Conservation (phyloP, 2,888 invertebrate species). For the Icerya purchasi region DNA sequence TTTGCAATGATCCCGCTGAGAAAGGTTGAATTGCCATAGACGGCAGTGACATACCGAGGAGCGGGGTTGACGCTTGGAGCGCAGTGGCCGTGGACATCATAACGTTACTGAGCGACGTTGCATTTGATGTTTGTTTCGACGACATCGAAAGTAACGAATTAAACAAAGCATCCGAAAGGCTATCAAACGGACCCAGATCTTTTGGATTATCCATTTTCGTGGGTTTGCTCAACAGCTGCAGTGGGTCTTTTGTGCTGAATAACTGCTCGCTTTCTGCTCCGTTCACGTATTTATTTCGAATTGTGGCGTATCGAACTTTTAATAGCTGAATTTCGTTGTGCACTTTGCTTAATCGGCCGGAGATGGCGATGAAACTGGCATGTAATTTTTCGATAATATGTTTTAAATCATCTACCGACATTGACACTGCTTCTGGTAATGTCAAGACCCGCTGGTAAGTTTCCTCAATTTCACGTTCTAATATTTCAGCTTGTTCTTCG, state of each 20-base stretch:
- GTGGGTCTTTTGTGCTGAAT: constrained; percentile 6
- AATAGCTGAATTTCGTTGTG: constrained; percentile 11
- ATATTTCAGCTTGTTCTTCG: constrained; percentile 6
- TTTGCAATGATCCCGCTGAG: not conserved
- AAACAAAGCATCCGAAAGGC: constrained; percentile 3
- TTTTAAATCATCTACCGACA: constrained; percentile 7
- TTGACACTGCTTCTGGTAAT: constrained; percentile 9
- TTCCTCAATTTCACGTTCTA: constrained; percentile 10
- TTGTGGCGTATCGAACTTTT: constrained; percentile 10
- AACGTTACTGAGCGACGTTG: not conserved
- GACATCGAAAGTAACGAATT: constrained; percentile 9
- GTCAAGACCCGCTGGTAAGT: constrained; percentile 9
- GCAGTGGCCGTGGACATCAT: too few species aligned
- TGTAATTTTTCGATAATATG: constrained; percentile 9
- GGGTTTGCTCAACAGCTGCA: constrained; percentile 2
- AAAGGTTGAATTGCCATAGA: constrained; percentile 2
- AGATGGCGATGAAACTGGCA: constrained; percentile 9
- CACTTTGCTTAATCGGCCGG: constrained; percentile 7
- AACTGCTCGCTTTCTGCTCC: too few species aligned
- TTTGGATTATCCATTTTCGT: not conserved
- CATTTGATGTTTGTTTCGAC: constrained; percentile 1
- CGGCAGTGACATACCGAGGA: too few species aligned
- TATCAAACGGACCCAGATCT: constrained; percentile 8
- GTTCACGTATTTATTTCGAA: constrained; percentile 9
- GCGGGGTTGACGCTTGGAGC: too few species aligned